Evolutionary conservation across 2,888 invertebrate species (phyloP), one percentile per base, ranked within the genome.

Genomic region (Diabrotica balteata): DNA sequence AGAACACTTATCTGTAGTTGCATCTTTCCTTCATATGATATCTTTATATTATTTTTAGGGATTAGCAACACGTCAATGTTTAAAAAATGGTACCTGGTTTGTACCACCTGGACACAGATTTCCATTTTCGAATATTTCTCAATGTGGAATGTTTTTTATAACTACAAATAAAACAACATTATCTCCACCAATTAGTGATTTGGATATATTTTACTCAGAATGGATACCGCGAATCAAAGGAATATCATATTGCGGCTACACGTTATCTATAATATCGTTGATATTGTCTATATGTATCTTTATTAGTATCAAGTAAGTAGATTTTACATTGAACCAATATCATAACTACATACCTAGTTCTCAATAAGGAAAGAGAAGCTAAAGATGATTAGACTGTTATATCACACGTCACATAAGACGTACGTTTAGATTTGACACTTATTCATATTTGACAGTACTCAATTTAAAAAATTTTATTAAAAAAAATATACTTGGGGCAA

Each of bases 161-260:
- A 61, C 62, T 6, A 50, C 51, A 6, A 52, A 45, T 44, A 4
- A 32, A 32, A 32, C 32, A 32, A 43, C 52, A 47, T 10, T 4
- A 8, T 32, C 8, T 22, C 17, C 50, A 7, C 11, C 49, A 8
- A 50, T 5, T 42, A 50, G 7, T 1, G 51, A 49, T 6, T 10
- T 17, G 22, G 7, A 53, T 61, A n/a, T 22, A 53, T 43, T 55
- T 54, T 22, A 62, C 49, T 9, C 10, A 10, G 7, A 22, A 47
- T 87, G 87, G 86, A 67, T 88, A 51, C 86, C 87, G 7, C 79
- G 85, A 47, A 84, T 88, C 57, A 87, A 86, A 76, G 81, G 77
- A 8, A 84, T 87, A 42, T 85, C 88, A 5, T 86, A 86, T 75
- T 80, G 86, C 43, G 88, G 88, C 51, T 88, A 88, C 74, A 82